Base-by-base conservation (phyloP, 2,797 vertebrate species). In the Trachops cirrhosus region DNA sequence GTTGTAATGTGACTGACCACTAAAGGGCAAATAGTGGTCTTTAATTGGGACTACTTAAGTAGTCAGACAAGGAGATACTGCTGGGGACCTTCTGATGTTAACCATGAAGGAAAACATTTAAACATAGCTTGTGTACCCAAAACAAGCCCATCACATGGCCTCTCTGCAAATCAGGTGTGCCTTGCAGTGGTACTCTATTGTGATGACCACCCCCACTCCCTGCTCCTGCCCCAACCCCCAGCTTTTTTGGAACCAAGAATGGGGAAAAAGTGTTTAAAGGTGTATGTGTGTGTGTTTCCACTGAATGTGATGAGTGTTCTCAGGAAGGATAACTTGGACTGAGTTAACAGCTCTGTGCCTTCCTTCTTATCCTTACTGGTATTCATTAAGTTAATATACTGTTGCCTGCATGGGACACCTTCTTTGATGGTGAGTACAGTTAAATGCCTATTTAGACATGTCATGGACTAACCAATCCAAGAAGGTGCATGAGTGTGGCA, bases 391-490 rank as follows among this genome's bases (percentile, higher is more conserved):
- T 93, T 97, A 91, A 97, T 24, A 67, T 74, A 90, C 80, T 18
- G 24, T 68, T 70, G 83, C 87, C 70, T 95, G 84, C 64, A 19
- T 0, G 29, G 75, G 95, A 96, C 80, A 97, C 92, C 94, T 93
- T 95, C 97, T 97, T 95, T 98, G 97, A 95, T 57, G 48, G 96
- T 0, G 71, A 97, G 92, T 97, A 97, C 93, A 95, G 97, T 96
- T 94, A 2, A 54, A 91, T 95, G 95, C 94, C 98, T 97, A 50
- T 96, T 97, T 97, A 96, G 97, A 95, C 89, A 75, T 96, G 93
- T 95, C 97, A 97, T 73, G 95, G 97, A 94, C 97, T 96, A 96
- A 95, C 97, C 96, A 0, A 0, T 86, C 74, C 94, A 96, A 97
- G 95, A 88, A 97, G 95, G 96, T 93, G 88, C 96, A 46, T 83